Evolutionary conservation across 2,113 vertebrate genomes (phyloP).

Genomic region (Mionectes macconnelli): DNA sequence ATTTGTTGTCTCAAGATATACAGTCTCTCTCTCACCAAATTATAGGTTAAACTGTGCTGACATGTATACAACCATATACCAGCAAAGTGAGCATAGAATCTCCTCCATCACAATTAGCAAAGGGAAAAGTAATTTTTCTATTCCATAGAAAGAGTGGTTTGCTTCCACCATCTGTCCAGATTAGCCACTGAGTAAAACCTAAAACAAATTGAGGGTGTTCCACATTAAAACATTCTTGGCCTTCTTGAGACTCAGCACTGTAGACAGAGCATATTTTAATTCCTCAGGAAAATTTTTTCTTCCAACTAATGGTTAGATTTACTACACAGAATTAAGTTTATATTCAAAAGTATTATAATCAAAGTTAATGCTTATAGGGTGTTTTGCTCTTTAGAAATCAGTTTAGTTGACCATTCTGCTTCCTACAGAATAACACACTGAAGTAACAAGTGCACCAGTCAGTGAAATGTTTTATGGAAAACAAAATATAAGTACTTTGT

Average conservation of each 20-base stretch:
- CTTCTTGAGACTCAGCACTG: neutral
- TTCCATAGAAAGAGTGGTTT: neutral
- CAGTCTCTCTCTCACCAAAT: neutral
- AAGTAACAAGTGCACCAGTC: neutral
- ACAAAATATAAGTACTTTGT: neutral
- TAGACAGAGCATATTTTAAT: neutral
- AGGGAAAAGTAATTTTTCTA: neutral
- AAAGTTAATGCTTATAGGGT: neutral
- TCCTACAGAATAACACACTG: neutral
- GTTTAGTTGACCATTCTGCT: neutral
- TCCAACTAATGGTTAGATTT: neutral
- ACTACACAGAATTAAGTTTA: neutral
- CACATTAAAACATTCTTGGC: neutral
- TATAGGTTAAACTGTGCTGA: neutral
- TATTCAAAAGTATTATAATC: neutral
- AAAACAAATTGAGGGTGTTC: neutral
- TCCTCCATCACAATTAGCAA: neutral
- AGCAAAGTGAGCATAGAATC: neutral
- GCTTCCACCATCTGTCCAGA: neutral
- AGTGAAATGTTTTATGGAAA: neutral
- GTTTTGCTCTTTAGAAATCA: neutral
- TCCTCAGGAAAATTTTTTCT: neutral
- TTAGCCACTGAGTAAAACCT: neutral
- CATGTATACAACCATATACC: neutral
- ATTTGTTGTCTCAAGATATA: neutral